phyloP scores from a whole-genome alignment of 1,140 invertebrate species.

The Theocolax elegans region DNA sequence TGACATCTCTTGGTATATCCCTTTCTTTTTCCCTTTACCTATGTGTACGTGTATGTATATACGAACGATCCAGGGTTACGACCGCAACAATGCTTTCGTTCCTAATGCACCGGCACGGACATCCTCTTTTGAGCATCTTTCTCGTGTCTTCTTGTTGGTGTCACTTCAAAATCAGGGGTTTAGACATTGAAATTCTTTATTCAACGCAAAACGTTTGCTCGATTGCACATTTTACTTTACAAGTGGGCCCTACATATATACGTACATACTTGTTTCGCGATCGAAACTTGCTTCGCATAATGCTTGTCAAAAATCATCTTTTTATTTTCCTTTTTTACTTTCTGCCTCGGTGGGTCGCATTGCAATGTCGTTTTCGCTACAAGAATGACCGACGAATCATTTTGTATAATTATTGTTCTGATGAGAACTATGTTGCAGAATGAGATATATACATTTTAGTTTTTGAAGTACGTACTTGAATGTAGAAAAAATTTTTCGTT shows the following conservation, averaged over 20 bases:
- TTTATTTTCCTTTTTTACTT: too few relatives aligned
- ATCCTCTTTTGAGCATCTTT: background rate
- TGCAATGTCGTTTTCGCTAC: too few relatives aligned
- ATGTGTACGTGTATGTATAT: too few relatives aligned
- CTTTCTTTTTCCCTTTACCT: background rate
- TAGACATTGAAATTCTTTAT: background rate
- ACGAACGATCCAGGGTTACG: too few relatives aligned
- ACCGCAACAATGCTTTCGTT: background rate
- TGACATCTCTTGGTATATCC: slow-evolving; percentile 55
- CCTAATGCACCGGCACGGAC: slow-evolving; percentile 14
- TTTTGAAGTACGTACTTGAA: too few relatives aligned
- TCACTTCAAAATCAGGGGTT: background rate
- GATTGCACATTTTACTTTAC: background rate
- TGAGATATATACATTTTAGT: too few relatives aligned
- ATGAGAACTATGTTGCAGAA: too few relatives aligned
- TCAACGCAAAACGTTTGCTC: background rate
- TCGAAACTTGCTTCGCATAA: background rate
- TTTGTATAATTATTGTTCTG: too few relatives aligned
- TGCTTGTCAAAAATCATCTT: background rate
- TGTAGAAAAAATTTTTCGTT: too few relatives aligned
- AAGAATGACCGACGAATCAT: too few relatives aligned
- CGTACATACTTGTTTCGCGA: background rate
- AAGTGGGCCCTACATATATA: background rate
- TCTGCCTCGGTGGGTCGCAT: too few relatives aligned
- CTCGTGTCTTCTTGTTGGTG: background rate